Evolutionary conservation across 2,888 invertebrate genomes (phyloP).

Genomic region (Octonoba sinensis): DNA sequence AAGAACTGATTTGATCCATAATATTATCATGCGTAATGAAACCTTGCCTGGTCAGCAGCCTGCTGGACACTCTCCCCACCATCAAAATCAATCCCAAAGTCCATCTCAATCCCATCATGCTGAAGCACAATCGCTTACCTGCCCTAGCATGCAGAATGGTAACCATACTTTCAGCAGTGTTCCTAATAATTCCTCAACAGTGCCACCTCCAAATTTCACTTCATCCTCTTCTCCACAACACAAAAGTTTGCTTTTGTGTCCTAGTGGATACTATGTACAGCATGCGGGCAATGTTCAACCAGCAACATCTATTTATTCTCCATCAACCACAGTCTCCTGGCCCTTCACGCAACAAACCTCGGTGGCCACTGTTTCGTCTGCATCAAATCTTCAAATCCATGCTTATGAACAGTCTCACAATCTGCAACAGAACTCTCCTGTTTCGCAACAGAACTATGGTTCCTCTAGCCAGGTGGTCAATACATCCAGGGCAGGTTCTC

Average conservation of each 20-base stretch:
- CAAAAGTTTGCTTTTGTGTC: slow-evolving; percentile 56
- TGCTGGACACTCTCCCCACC: slow-evolving; percentile 69
- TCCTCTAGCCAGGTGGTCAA: slow-evolving; percentile 22
- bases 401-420: slow-evolving; percentile 37
- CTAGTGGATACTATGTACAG: slow-evolving; percentile 66
- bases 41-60: slow-evolving; percentile 70
- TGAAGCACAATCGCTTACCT: slow-evolving; percentile 29
- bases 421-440: slow-evolving; percentile 30
- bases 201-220: slow-evolving; percentile 24
- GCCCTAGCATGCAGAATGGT: slow-evolving; percentile 37
- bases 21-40: slow-evolving; percentile 84
- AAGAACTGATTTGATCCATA: slow-evolving; percentile 91
- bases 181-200: slow-evolving; percentile 31
- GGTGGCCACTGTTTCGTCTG: slow-evolving; percentile 32
- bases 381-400: slow-evolving; percentile 37
- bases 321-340: slow-evolving; percentile 48
- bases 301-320: slow-evolving; percentile 41
- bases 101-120: slow-evolving; percentile 49
- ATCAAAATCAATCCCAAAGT: slow-evolving; percentile 64
- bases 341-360: slow-evolving; percentile 52
- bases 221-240: slow-evolving; percentile 39
- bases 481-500: slow-evolving; percentile 48
- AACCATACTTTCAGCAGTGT: slow-evolving; percentile 46
- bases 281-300: slow-evolving; percentile 39
- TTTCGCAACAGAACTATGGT: slow-evolving; percentile 34